Base-by-base conservation (phyloP, 2,113 vertebrate genomes). In the Carassius carassius region DNA sequence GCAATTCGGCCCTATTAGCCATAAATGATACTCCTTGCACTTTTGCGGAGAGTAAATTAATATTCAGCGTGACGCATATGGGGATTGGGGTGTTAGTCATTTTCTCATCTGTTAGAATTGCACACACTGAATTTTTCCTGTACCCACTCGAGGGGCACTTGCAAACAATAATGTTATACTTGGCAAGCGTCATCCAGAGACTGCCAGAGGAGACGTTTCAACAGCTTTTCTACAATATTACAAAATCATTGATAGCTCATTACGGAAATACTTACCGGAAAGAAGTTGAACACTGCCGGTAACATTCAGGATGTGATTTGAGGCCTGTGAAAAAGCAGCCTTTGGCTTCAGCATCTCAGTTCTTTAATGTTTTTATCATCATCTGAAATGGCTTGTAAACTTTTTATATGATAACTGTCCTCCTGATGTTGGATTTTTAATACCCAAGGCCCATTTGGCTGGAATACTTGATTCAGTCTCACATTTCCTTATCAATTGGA, bases 121-220 rank as follows among this genome's bases (percentile, higher is more conserved):
- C 51, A 63, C 60, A 73, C 58, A 54, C 25, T 77, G 77, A 73
- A 56, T 81, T 49, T 87, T 75, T 49, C 56, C 69, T 51, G n/a
- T 60, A 73, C 62, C 54, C 44, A 62, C 76, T 82, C 72, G 56
- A 79, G 74, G 21, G 47, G 67, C 67, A 67, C 84, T 79, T 84
- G 79, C 82, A 72, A 82, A 85, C 77, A 85, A 88, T 85, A 82
- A 88, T 81, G 67, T 23, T 12, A 17, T 86, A 86, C 80, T 88
- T 86, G 85, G 72, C 25, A 49, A 58, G 21, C 63, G 32, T 70
- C 56, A 84, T 86, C 19, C 13, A 23, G 85, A 81, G 75, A 60
- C n/a, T 81, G 78, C 87, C 87, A 58, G 51, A 82, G 44, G 82
- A 86, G 72, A 84, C 7, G n/a, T 65, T 86, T 70, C 51, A 72